phyloP scores from a whole-genome alignment of 2,888 invertebrate species.

The Vandiemenella viatica region DNA sequence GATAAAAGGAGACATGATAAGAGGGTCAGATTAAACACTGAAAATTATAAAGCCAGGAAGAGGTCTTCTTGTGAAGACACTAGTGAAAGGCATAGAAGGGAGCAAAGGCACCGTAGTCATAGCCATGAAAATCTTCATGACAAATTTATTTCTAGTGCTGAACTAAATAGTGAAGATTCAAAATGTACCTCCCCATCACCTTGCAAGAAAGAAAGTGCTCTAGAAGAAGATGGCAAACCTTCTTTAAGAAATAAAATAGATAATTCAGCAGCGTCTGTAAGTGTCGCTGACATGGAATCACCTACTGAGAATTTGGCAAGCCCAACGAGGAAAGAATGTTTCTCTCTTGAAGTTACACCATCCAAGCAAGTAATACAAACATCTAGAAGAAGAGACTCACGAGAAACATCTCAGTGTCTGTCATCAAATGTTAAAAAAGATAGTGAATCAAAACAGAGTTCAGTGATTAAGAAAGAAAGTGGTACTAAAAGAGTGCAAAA shows the following conservation, averaged over 20 bases:
- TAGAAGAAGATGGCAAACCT: neutral
- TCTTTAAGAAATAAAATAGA: neutral
- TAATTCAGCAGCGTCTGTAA: neutral
- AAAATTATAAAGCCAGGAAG: neutral
- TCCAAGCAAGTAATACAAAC: too few relatives aligned
- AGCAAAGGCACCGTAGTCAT: neutral
- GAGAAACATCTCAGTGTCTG: neutral
- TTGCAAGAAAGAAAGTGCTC: neutral
- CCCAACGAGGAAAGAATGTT: neutral
- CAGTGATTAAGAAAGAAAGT: neutral
- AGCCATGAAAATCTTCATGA: neutral
- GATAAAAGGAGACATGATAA: neutral
- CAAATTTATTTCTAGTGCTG: neutral
- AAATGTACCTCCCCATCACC: too few relatives aligned
- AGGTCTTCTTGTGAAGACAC: neutral
- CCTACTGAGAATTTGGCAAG: too few relatives aligned
- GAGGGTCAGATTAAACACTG: neutral
- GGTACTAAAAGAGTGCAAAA: neutral
- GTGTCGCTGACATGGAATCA: neutral
- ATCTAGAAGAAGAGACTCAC: too few relatives aligned
- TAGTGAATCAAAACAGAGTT: neutral
- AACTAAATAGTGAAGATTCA: neutral
- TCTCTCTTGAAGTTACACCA: neutral
- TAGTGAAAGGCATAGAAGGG: neutral
- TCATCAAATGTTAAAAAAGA: neutral